These are phyloP conservation scores for Macroteleia sp. DNA, from an alignment of 2,888 invertebrate species.

Conservation along the genomic window DNA sequence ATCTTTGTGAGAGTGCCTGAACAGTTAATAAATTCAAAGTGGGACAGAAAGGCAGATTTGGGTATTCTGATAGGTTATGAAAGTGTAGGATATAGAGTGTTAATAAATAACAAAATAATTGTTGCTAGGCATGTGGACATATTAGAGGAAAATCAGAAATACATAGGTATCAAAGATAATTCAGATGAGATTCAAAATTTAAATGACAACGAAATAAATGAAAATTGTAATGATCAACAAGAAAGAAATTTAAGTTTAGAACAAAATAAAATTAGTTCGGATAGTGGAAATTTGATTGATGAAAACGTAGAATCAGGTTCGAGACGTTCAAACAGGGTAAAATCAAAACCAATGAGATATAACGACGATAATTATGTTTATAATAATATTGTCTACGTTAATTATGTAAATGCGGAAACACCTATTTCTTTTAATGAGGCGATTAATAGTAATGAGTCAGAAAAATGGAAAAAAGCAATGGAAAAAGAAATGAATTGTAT, in stretches of 20 bases:
- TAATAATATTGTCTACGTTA: conserved; percentile 15
- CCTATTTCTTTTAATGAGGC: not conserved
- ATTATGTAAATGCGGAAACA: not conserved
- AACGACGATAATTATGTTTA: not conserved
- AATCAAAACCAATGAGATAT: too few relatives aligned
- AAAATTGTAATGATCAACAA: too few relatives aligned
- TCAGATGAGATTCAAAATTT: not conserved
- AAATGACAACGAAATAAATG: not conserved
- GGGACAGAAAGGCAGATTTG: conserved; percentile 33
- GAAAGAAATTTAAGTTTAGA: too few relatives aligned
- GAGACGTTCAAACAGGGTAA: too few relatives aligned
- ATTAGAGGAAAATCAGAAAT: conserved; percentile 37
- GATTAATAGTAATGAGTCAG: not conserved
- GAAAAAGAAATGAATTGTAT: conserved; percentile 52
- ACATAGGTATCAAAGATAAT: conserved; percentile 20
- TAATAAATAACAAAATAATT: conserved; percentile 45
- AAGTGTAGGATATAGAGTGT: conserved; percentile 19
- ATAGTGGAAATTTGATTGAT: too few relatives aligned
- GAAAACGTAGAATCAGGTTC: too few relatives aligned
- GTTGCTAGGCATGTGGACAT: conserved; percentile 52
- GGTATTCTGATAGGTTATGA: conserved; percentile 52
- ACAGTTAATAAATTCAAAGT: conserved; percentile 14
- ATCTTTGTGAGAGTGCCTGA: conserved; percentile 63
- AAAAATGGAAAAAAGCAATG: conserved; percentile 57
- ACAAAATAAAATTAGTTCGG: not conserved